phyloP scores from a whole-genome alignment of 2,113 vertebrate genomes.

The Otocyon megalotis region DNA sequence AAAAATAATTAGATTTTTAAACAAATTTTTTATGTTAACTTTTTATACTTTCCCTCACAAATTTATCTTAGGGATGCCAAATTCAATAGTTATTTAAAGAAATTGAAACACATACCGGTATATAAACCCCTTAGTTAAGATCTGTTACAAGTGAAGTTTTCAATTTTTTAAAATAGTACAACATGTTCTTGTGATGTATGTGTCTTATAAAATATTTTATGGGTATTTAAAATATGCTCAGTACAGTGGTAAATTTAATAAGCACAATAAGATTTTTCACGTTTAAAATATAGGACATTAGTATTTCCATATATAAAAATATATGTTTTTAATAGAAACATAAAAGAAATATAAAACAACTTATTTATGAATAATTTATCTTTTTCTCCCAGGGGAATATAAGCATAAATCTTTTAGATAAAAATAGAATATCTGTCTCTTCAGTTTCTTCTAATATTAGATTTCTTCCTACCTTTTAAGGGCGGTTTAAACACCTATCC shows the following conservation, averaged over 20 bases:
- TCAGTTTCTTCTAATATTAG: neutral
- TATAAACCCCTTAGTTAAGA: neutral
- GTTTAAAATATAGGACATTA: neutral
- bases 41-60: neutral
- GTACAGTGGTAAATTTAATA: neutral
- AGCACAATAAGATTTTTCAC: neutral
- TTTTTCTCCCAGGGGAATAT: neutral
- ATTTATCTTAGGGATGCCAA: neutral
- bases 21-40: neutral
- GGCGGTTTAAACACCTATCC: fast-evolving
- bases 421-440: neutral
- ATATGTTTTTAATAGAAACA: neutral
- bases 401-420: neutral
- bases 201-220: neutral
- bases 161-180: neutral
- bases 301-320: neutral
- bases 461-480: neutral
- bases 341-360: neutral
- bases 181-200: neutral
- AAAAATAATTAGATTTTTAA: neutral
- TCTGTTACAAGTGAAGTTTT: neutral
- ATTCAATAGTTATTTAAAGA: neutral
- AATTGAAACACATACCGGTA: neutral
- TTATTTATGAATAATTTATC: neutral
- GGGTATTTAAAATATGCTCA: neutral